phyloP scores from a whole-genome alignment of 2,797 vertebrate genomes.

The Borostomias antarcticus region DNA sequence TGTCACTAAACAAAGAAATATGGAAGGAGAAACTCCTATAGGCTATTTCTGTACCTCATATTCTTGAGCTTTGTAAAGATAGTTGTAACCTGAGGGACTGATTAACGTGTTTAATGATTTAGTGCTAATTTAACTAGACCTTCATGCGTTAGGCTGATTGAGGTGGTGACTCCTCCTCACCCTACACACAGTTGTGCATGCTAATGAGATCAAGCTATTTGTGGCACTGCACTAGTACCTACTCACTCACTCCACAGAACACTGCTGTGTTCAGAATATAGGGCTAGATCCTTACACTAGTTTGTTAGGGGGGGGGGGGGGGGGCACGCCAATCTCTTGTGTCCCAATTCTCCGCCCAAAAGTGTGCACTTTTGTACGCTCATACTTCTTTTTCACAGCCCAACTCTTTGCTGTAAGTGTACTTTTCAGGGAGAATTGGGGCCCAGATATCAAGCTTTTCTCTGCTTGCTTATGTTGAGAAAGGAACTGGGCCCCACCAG shows the following conservation, averaged over 20 bases:
- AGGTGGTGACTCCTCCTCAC: constrained; percentile 41
- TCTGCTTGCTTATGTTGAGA: constrained; percentile 8
- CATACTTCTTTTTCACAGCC: too few species aligned
- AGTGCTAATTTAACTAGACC: background rate
- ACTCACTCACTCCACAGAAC: constrained; percentile 10
- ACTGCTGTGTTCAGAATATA: constrained; percentile 21
- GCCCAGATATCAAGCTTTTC: background rate
- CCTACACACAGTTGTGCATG: constrained; percentile 34
- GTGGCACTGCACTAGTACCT: constrained; percentile 20
- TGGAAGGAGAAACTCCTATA: too few species aligned
- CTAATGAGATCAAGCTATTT: constrained; percentile 62
- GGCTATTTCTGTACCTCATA: background rate
- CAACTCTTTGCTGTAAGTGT: background rate
- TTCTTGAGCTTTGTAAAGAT: constrained; percentile 29
- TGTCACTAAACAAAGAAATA: too few species aligned
- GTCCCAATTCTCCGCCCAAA: background rate
- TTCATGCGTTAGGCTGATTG: constrained; percentile 52
- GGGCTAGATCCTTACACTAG: background rate
- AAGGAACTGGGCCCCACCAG: constrained; percentile 39
- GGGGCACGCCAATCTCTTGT: too few species aligned
- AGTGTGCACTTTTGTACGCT: background rate
- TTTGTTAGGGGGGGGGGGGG: too few species aligned
- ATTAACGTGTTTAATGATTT: background rate
- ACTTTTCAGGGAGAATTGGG: background rate
- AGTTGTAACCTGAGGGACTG: background rate